A percentile compares a stretch with the other conserved stretches of the same genome.
phyloP scores from a whole-genome alignment of 2,797 vertebrate species.

The Anisognathus igniventris region DNA sequence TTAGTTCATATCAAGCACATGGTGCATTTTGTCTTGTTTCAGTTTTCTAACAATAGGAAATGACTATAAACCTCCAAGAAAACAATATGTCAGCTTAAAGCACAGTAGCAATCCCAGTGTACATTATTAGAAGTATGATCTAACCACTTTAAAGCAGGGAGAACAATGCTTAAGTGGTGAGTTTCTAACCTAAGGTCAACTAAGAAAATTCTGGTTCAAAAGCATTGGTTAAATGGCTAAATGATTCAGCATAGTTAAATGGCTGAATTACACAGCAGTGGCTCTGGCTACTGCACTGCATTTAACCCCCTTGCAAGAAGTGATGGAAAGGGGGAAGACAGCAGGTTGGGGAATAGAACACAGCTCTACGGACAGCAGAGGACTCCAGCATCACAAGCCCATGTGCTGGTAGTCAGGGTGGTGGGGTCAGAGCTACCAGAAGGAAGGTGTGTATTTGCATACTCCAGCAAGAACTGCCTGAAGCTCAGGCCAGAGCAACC shows the following conservation, averaged over 20 bases:
- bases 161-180: neutral
- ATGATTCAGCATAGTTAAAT: neutral
- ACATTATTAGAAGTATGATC: neutral
- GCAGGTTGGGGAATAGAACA: accelerated
- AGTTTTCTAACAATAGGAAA: neutral
- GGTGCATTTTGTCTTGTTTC: neutral
- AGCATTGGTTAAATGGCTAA: neutral
- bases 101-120: neutral
- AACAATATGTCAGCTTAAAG: neutral
- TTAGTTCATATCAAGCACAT: neutral
- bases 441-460: neutral
- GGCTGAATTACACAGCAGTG: neutral
- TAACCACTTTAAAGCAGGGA: neutral
- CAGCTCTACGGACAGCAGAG: neutral
- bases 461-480: neutral
- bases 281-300: accelerated
- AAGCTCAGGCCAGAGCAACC: neutral
- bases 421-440: neutral
- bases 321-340: neutral
- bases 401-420: accelerated
- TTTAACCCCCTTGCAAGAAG: neutral
- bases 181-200: neutral
- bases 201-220: neutral
- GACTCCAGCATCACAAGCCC: neutral
- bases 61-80: neutral